Conservation (phyloP, 2,888 invertebrate genomes). For the Drosophila pegasa region DNA sequence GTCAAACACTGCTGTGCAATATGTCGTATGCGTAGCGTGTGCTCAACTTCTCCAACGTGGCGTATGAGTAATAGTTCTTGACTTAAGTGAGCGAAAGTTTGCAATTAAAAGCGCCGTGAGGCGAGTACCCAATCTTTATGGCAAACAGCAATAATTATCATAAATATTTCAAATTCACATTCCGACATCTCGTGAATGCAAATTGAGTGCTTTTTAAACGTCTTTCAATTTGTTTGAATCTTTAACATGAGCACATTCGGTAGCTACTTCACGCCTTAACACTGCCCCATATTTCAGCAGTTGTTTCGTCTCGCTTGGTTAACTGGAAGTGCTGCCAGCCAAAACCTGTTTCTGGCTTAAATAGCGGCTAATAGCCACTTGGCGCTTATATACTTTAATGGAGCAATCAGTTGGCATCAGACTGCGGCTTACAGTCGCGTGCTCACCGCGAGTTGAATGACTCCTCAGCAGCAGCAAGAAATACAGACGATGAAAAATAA, state of each 20-base stretch:
- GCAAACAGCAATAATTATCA: neutral
- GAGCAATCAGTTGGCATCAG: slow-evolving; percentile 43
- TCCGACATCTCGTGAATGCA: neutral
- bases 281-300: slow-evolving; percentile 3
- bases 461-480: slow-evolving; percentile 9
- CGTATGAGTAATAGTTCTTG: slow-evolving; percentile 17
- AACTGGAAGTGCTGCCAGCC: slow-evolving; percentile 16
- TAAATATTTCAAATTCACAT: neutral
- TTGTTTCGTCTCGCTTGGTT: neutral
- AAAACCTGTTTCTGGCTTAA: slow-evolving; percentile 37
- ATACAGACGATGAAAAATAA: neutral
- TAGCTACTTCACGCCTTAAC: slow-evolving; percentile 4
- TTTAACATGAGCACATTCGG: neutral
- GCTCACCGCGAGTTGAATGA: slow-evolving; percentile 49
- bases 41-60: slow-evolving; percentile 3
- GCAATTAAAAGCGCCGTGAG: slow-evolving; percentile 13
- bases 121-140: too few relatives aligned
- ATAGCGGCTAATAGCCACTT: slow-evolving; percentile 58
- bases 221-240: neutral
- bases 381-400: slow-evolving; percentile 57
- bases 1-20: slow-evolving; percentile 4
- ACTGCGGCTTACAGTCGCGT: slow-evolving; percentile 47
- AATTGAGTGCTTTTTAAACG: neutral
- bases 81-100: slow-evolving; percentile 12
- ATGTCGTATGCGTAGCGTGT: slow-evolving; percentile 27